Conservation (phyloP, 1,140 invertebrate genomes). For the Eriosoma lanigerum region DNA sequence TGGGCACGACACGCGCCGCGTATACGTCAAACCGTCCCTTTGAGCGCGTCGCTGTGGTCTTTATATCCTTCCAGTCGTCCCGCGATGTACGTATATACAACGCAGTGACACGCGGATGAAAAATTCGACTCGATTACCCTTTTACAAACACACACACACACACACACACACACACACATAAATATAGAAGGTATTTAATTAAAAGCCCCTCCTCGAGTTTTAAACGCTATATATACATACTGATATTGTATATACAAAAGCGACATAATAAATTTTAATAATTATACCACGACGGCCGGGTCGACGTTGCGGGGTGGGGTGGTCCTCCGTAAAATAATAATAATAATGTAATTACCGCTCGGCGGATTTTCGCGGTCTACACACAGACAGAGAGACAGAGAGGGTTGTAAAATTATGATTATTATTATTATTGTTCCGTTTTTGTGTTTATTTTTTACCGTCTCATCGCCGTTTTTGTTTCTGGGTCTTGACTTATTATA, state of each 20-base stretch:
- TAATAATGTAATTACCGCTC: constrained; percentile 20
- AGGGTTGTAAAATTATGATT: background rate
- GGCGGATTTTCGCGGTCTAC: constrained; percentile 8
- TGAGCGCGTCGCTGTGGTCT: background rate
- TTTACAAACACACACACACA: background rate
- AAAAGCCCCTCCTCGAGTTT: constrained; percentile 22
- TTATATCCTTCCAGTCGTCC: background rate
- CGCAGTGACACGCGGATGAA: constrained; percentile 31
- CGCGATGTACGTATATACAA: background rate
- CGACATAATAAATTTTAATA: constrained; percentile 49
- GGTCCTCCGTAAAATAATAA: background rate
- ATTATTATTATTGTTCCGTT: constrained; percentile 18
- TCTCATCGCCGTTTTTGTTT: background rate
- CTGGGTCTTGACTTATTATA: too few species aligned
- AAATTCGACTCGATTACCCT: constrained; percentile 50
- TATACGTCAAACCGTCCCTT: constrained; percentile 11
- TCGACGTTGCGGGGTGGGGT: background rate
- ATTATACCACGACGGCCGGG: background rate
- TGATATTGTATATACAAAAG: constrained; percentile 26
- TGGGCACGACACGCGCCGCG: constrained; percentile 12
- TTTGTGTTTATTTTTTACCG: background rate
- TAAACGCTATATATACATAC: background rate
- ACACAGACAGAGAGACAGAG: too few species aligned
- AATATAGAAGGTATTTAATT: constrained; percentile 44
- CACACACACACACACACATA: background rate